Evolutionary conservation across 2,113 vertebrate species (phyloP).

Genomic region (Pyxicephalus adspersus): DNA sequence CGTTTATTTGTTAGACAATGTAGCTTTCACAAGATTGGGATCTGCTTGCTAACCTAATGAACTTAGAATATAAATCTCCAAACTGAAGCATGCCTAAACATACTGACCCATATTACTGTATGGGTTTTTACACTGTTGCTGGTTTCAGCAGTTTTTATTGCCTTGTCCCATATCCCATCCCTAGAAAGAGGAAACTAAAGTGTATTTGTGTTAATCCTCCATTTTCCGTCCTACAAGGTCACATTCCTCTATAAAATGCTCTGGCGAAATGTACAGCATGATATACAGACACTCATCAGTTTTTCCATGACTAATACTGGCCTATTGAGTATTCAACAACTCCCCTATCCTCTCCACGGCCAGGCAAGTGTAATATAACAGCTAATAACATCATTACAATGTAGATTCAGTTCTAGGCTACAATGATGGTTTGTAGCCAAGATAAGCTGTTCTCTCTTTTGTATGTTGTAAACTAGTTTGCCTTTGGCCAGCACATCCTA

Average conservation of each 20-base stretch:
- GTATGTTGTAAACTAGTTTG: neutral
- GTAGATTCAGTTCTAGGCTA: neutral
- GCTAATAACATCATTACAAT: neutral
- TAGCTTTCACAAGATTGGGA: too few relatives aligned
- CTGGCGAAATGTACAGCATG: neutral
- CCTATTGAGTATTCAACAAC: neutral
- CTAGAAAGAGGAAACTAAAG: neutral
- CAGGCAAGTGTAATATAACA: neutral
- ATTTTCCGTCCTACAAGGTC: constrained; percentile 5
- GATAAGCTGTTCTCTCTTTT: neutral
- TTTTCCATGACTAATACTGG: constrained; percentile 31
- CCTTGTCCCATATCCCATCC: neutral
- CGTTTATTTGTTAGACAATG: too few relatives aligned
- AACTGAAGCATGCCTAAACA: too few relatives aligned
- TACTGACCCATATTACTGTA: too few relatives aligned
- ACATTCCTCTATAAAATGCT: neutral
- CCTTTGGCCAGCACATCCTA: neutral
- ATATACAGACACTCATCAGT: constrained; percentile 3
- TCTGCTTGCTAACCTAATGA: too few relatives aligned
- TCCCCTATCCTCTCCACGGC: neutral
- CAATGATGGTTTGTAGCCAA: neutral
- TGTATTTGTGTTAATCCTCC: neutral
- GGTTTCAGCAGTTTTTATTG: too few relatives aligned
- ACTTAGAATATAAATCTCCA: too few relatives aligned
- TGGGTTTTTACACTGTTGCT: too few relatives aligned